Conservation (phyloP, 2,113 vertebrate species). For the Ginglymostoma cirratum region DNA sequence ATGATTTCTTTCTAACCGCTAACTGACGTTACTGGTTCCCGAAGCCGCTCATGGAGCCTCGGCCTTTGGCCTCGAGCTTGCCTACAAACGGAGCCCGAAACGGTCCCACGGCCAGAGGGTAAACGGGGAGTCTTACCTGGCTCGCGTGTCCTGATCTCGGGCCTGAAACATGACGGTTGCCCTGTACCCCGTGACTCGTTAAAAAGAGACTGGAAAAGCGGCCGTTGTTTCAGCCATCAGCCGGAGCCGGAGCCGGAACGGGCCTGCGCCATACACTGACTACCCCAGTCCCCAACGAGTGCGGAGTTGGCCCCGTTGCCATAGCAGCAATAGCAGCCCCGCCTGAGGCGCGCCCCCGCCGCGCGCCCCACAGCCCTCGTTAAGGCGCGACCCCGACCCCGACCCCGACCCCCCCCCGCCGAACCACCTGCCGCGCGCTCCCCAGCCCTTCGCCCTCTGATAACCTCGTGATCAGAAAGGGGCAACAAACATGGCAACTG, state of each 20-base stretch:
- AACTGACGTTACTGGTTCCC: neutral
- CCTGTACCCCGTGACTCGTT: too few species aligned
- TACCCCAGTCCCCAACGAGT: neutral
- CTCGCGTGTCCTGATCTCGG: slow-evolving; percentile 22
- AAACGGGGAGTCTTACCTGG: neutral
- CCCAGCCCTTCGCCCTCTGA: too few species aligned
- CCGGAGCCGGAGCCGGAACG: too few species aligned
- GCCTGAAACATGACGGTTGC: neutral
- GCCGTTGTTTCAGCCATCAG: neutral
- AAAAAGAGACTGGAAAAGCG: neutral
- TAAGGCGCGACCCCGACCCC: too few species aligned
- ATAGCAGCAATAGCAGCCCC: neutral
- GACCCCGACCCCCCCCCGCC: too few species aligned
- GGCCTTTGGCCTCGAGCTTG: neutral
- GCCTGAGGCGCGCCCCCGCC: neutral
- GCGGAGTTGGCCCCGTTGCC: neutral
- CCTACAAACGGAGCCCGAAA: neutral
- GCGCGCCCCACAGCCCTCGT: too few species aligned
- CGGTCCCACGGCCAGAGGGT: too few species aligned
- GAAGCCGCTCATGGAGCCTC: neutral
- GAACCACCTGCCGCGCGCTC: too few species aligned
- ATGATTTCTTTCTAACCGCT: neutral
- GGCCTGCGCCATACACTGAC: neutral
- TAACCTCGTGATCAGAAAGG: too few species aligned
- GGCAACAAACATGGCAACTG: too few species aligned